Evolutionary conservation across 2,888 invertebrate genomes (phyloP).

Genomic region (Agelastica alni): DNA sequence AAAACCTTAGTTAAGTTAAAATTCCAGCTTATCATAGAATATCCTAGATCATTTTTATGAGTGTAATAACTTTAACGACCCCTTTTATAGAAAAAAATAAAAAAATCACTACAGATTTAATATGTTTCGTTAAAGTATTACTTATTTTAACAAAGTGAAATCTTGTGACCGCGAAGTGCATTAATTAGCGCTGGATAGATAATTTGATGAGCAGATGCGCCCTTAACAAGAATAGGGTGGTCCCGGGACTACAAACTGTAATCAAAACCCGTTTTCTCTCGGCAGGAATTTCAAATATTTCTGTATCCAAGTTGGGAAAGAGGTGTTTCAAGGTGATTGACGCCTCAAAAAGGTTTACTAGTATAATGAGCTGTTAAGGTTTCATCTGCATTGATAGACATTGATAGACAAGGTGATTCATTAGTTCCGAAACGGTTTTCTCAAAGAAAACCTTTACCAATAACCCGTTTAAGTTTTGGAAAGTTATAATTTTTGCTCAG

Average conservation of each 20-base stretch:
- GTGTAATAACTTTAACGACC: no score
- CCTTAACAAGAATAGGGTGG: no score
- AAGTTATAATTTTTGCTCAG: neutral
- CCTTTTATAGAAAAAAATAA: no score
- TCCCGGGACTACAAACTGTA: neutral
- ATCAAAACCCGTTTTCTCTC: conserved; percentile 10
- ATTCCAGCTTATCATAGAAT: no score
- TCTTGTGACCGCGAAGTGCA: no score
- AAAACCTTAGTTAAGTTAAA: no score
- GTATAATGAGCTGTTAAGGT: conserved; percentile 10
- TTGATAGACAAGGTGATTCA: neutral
- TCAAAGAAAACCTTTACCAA: neutral
- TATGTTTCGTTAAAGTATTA: neutral
- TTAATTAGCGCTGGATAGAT: no score
- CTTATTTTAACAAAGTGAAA: no score
- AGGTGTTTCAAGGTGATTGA: conserved; percentile 14
- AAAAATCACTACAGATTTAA: no score
- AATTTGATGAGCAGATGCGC: no score
- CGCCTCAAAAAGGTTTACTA: conserved; percentile 10
- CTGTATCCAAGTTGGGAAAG: conserved; percentile 5
- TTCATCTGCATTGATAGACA: neutral
- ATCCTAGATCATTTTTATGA: no score
- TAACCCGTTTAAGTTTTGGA: no score
- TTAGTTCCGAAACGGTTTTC: neutral
- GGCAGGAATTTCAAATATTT: conserved; percentile 12